Base-by-base conservation (phyloP, 1,140 invertebrate genomes). In the Parapsyche elsis region DNA sequence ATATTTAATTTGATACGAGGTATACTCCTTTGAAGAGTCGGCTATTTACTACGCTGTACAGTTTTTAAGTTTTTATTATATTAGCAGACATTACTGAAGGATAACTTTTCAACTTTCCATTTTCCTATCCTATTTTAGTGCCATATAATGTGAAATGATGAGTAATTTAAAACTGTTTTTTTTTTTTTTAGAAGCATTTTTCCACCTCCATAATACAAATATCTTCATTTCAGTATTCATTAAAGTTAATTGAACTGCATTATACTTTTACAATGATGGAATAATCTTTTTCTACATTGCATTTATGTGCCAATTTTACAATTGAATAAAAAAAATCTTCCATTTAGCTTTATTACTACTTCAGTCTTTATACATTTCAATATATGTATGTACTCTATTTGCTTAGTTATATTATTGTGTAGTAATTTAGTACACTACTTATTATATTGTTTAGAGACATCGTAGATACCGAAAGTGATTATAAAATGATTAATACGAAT, bases 241-340 rank as follows among this genome's bases (percentile, higher is more conserved):
- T 46, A 46, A 46, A 5, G 12, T 7, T 46, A 14, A 53, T 14
- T 53, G 10, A 53, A 53, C 49, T 38, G 49, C 49, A 14, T 53
- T 53, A 14, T 53, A n/a, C n/a, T n/a, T n/a, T n/a, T n/a, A 38
- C 30, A 38, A 7, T 7, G 30, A 53, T 53, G 16, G 49, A 14
- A 12, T 5, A 14, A 23, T 9, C 26, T 67, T 67, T 61, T 67
- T 26, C 9, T 26, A 23, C 64, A 67, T 67, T 26, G 21, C 21
- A 67, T 67, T 26, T 67, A 67, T 16, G 64, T 67, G 64, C 64
- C 64, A 67, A 67, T 26, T 24, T 30, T 12, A 26, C 9, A 26
- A 26, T 10, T 5, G 1, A 24, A 67, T 5, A 12, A 24, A 23
- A 21, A 5, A 30, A 67, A 67, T 67, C 64, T 67, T 67, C 64